phyloP scores from a whole-genome alignment of 2,888 invertebrate species.

The Fissipunctia ypsillon region DNA sequence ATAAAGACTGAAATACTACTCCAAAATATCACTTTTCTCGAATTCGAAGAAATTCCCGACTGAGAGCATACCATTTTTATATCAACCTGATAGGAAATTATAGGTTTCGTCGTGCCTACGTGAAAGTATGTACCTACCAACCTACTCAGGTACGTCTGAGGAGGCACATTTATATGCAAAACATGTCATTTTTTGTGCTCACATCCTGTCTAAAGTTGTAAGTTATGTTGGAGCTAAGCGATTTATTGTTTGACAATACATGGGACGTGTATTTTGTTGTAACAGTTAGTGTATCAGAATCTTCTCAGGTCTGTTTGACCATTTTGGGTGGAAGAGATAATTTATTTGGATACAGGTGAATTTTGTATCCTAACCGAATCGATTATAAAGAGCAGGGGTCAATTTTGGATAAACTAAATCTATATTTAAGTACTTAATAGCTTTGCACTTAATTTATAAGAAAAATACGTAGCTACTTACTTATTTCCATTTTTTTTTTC shows the following conservation, averaged over 20 bases:
- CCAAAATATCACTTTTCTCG: neutral
- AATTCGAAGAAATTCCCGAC: slow-evolving; percentile 26
- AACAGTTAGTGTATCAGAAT: neutral
- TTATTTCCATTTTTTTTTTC: too few species aligned
- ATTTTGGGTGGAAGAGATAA: neutral
- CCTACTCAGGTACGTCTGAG: slow-evolving; percentile 18
- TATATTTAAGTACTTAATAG: too few species aligned
- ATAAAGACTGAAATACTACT: neutral
- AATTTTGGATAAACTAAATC: too few species aligned
- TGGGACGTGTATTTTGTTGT: slow-evolving; percentile 5
- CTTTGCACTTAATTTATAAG: too few species aligned
- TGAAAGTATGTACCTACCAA: slow-evolving; percentile 59
- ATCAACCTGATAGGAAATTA: slow-evolving; percentile 60
- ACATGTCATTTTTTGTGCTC: slow-evolving; percentile 55
- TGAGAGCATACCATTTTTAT: slow-evolving; percentile 35
- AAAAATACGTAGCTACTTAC: too few species aligned
- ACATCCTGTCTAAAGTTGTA: slow-evolving; percentile 55
- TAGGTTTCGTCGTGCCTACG: slow-evolving; percentile 60
- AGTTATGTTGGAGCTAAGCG: slow-evolving; percentile 35
- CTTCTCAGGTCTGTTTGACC: neutral
- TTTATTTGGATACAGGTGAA: too few species aligned
- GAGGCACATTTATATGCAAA: slow-evolving; percentile 58
- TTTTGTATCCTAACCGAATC: too few species aligned
- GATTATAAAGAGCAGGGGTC: too few species aligned
- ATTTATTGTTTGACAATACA: slow-evolving; percentile 45